These are phyloP conservation scores for Halyomorpha halys DNA, from an alignment of 1,140 invertebrate genomes.

Conservation along the genomic window DNA sequence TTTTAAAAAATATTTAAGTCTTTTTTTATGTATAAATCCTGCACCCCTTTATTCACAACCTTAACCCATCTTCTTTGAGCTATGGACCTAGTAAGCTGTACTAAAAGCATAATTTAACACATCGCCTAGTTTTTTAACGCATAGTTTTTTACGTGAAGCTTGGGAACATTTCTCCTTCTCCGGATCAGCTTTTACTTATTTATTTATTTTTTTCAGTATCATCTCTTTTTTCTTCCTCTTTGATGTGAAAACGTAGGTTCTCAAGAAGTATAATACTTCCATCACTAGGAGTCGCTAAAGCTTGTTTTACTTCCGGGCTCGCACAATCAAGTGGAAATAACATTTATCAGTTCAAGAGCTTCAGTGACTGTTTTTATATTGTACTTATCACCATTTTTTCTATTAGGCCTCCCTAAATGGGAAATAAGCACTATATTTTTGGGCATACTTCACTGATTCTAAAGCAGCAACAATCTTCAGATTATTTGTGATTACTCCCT, in stretches of 20 bases:
- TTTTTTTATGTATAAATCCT: conserved; percentile 95
- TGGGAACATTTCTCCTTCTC: conserved; percentile 77
- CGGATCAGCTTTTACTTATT: conserved; percentile 75
- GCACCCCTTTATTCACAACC: conserved; percentile 79
- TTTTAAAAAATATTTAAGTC: conserved; percentile 95
- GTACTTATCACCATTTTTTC: conserved; percentile 72
- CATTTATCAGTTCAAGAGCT: conserved; percentile 62
- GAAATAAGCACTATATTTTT: conserved; percentile 95
- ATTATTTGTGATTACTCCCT: conserved; percentile 93
- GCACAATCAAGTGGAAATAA: conserved; percentile 87
- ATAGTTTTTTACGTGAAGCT: no score
- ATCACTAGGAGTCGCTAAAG: conserved; percentile 73
- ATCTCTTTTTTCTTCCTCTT: conserved; percentile 97
- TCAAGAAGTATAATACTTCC: conserved; percentile 91
- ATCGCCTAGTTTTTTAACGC: conserved; percentile 94
- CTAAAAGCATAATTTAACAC: conserved; percentile 99
- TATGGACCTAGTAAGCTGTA: conserved; percentile 96
- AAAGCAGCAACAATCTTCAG: conserved; percentile 95
- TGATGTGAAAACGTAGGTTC: conserved; percentile 92
- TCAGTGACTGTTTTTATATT: conserved; percentile 84
- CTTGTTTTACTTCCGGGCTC: conserved; percentile 79
- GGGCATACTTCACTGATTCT: conserved; percentile 85
- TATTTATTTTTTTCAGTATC: conserved; percentile 66
- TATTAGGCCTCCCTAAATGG: conserved; percentile 95
- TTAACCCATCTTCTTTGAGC: conserved; percentile 84